These are phyloP conservation scores for Melanerpes aurifrons DNA, from an alignment of 2,113 vertebrate species.

Conservation along the genomic window DNA sequence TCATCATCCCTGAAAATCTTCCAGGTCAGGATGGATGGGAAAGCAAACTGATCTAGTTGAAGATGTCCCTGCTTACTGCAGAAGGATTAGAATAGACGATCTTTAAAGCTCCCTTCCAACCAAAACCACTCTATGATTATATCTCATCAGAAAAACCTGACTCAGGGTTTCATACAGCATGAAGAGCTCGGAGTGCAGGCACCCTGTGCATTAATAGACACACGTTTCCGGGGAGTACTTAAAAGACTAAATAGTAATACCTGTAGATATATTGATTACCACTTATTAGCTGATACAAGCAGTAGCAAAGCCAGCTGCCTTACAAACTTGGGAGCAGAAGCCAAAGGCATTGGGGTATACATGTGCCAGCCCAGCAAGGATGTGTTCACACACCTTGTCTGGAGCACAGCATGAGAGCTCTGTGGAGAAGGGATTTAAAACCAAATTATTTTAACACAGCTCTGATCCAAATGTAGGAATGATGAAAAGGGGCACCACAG, in stretches of 20 bases:
- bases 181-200: background rate
- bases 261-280: background rate
- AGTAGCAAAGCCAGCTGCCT: background rate
- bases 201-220: fast-evolving
- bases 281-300: background rate
- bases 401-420: fast-evolving
- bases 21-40: too few species aligned
- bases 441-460: background rate
- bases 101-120: too few species aligned
- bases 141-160: background rate
- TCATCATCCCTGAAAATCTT: background rate
- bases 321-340: background rate
- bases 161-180: fast-evolving
- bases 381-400: fast-evolving
- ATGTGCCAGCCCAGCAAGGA: background rate
- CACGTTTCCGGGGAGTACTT: fast-evolving
- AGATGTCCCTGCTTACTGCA: too few species aligned
- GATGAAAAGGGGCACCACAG: background rate
- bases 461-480: background rate
- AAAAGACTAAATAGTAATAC: background rate
- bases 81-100: too few species aligned
- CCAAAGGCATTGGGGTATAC: background rate
- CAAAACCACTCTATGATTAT: too few species aligned
- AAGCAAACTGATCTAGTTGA: too few species aligned
- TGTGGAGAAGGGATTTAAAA: background rate